A percentile compares a stretch with the other conserved stretches of the same genome.
phyloP scores from a whole-genome alignment of 2,888 invertebrate species.

The Erebia epiphron region DNA sequence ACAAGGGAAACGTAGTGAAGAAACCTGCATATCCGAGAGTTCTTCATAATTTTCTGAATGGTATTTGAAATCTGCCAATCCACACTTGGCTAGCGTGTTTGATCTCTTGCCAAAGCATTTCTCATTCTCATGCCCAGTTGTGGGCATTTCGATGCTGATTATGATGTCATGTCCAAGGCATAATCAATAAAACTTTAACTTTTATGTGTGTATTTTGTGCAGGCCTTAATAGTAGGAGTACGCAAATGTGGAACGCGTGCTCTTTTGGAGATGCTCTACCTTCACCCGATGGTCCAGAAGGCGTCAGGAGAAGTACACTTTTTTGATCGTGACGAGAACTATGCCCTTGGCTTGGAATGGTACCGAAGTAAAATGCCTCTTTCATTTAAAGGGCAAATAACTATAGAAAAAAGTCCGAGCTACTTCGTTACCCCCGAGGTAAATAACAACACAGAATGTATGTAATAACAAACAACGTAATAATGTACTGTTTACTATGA shows the following conservation, averaged over 20 bases:
- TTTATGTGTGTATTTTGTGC: slow-evolving; percentile 40
- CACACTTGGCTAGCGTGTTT: too few species aligned
- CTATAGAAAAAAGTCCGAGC: slow-evolving; percentile 98
- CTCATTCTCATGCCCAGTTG: too few species aligned
- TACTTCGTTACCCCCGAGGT: slow-evolving; percentile 98
- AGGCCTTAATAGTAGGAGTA: slow-evolving; percentile 96
- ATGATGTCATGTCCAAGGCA: too few species aligned
- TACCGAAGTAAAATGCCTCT: slow-evolving; percentile 97
- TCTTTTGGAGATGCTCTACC: slow-evolving; percentile 96
- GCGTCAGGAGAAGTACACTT: slow-evolving; percentile 98
- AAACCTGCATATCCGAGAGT: too few species aligned
- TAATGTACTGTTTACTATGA: slow-evolving; percentile 17
- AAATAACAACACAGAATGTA: slow-evolving; percentile 46
- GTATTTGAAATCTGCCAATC: too few species aligned
- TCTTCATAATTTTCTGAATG: too few species aligned
- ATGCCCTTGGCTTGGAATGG: slow-evolving; percentile 96
- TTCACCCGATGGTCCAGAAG: slow-evolving; percentile 96
- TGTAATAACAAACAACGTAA: too few species aligned
- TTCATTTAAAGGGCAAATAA: slow-evolving; percentile 95
- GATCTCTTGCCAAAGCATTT: too few species aligned
- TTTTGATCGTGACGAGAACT: slow-evolving; percentile 97
- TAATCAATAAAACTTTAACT: too few species aligned
- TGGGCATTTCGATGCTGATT: too few species aligned
- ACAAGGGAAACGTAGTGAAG: too few species aligned
- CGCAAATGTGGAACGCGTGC: slow-evolving; percentile 98